phyloP scores from a whole-genome alignment of 2,797 vertebrate genomes.

The Tolypeutes matacus region DNA sequence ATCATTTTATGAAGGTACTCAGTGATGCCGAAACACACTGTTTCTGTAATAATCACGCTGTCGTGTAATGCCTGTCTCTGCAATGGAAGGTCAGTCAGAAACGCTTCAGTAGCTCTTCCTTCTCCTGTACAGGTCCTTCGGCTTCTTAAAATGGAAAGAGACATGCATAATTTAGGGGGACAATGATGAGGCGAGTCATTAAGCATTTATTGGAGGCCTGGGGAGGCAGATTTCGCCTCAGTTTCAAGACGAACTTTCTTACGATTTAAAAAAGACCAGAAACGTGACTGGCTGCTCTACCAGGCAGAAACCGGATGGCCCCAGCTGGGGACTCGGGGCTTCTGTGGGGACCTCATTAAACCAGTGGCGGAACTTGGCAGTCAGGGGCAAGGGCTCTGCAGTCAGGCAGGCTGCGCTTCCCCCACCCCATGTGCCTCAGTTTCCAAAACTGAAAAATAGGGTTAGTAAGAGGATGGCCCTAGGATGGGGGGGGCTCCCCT shows the following conservation, averaged over 20 bases:
- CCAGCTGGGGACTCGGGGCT: neutral
- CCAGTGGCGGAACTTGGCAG: neutral
- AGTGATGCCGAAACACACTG: neutral
- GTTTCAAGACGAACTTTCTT: neutral
- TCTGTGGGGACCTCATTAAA: neutral
- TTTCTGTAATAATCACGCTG: neutral
- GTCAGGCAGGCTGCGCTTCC: neutral
- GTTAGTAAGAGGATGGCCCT: neutral
- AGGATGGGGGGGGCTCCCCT: too few relatives aligned
- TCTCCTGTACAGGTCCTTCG: neutral
- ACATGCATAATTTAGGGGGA: neutral
- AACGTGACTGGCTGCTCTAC: neutral
- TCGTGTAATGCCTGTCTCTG: neutral
- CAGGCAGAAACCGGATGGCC: neutral
- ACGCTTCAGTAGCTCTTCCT: neutral
- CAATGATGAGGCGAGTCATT: neutral
- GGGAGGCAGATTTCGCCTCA: neutral
- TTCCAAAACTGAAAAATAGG: neutral
- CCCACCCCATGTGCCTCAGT: neutral
- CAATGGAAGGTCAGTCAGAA: neutral
- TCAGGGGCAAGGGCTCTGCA: neutral
- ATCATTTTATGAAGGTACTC: too few relatives aligned
- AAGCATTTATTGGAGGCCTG: neutral
- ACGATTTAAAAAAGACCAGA: neutral
- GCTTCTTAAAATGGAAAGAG: constrained; percentile 55